Evolutionary conservation across 64 coral and sea anemone species (phyloP).

Genomic region (Montipora sp.): DNA sequence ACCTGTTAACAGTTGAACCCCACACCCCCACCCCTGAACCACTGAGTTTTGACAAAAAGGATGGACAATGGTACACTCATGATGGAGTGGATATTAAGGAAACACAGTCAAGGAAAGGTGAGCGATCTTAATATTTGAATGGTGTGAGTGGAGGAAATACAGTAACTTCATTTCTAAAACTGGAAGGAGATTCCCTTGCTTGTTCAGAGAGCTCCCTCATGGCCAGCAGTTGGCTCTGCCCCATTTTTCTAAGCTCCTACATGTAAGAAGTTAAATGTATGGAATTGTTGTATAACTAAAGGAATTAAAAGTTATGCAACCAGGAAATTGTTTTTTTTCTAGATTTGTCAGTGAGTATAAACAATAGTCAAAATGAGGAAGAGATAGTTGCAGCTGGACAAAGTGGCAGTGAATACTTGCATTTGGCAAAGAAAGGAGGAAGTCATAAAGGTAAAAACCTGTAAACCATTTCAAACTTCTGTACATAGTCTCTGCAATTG

Average conservation of each 20-base stretch:
- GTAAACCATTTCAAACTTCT: too few relatives aligned
- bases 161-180: too few relatives aligned
- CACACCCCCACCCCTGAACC: slow-evolving; percentile 39
- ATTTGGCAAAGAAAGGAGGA: slow-evolving; percentile 51
- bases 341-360: too few relatives aligned
- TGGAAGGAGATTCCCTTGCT: too few relatives aligned
- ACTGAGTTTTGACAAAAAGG: slow-evolving; percentile 34
- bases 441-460: slow-evolving; percentile 38
- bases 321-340: too few relatives aligned
- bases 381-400: background rate
- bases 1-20: slow-evolving; percentile 48
- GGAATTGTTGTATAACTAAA: too few relatives aligned
- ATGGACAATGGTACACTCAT: slow-evolving; percentile 65
- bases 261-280: background rate
- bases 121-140: too few relatives aligned
- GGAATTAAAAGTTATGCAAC: too few relatives aligned
- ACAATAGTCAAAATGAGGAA: background rate
- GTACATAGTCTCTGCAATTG: background rate
- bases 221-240: too few relatives aligned
- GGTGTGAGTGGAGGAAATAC: too few relatives aligned
- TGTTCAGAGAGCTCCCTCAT: too few relatives aligned
- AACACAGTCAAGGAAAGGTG: slow-evolving; percentile 56
- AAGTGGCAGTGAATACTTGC: slow-evolving; percentile 39
- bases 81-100: slow-evolving; percentile 66
- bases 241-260: background rate